A percentile compares a stretch with the other conserved stretches of the same genome.
These are phyloP conservation scores for Chrysomela aeneicollis DNA, from an alignment of 2,888 invertebrate species.

Conservation along the genomic window DNA sequence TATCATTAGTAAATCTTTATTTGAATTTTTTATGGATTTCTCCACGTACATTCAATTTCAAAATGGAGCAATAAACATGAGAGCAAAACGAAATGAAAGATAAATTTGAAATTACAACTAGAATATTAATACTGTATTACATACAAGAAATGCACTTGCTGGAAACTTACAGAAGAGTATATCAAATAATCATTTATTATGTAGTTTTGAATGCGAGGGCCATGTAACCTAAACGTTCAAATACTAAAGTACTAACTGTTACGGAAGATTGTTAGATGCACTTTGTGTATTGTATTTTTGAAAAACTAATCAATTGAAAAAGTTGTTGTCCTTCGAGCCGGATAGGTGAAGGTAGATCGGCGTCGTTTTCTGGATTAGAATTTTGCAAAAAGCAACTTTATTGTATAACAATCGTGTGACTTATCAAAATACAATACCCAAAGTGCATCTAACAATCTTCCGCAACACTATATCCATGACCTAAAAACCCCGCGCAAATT, in stretches of 20 bases:
- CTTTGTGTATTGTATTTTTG: too few species aligned
- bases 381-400: too few species aligned
- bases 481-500: conserved; percentile 42
- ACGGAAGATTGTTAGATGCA: too few species aligned
- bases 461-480: too few species aligned
- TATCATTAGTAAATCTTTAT: conserved; percentile 44
- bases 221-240: conserved; percentile 45
- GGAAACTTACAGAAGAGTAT: conserved; percentile 87
- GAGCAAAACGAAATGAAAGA: conserved; percentile 34
- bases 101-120: conserved; percentile 53
- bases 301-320: too few species aligned
- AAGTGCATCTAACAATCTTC: too few species aligned
- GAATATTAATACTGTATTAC: conserved; percentile 89
- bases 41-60: conserved; percentile 47
- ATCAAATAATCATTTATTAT: conserved; percentile 37
- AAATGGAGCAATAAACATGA: conserved; percentile 42
- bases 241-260: conserved; percentile 43
- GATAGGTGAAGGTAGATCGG: too few species aligned
- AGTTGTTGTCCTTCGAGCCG: too few species aligned
- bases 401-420: too few species aligned
- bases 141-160: conserved; percentile 90
- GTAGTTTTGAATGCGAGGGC: conserved; percentile 44
- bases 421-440: too few species aligned
- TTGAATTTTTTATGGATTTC: conserved; percentile 44
- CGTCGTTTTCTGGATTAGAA: too few species aligned